These are phyloP conservation scores for Pheosia gnoma DNA, from an alignment of 2,888 invertebrate species.

Conservation along the genomic window DNA sequence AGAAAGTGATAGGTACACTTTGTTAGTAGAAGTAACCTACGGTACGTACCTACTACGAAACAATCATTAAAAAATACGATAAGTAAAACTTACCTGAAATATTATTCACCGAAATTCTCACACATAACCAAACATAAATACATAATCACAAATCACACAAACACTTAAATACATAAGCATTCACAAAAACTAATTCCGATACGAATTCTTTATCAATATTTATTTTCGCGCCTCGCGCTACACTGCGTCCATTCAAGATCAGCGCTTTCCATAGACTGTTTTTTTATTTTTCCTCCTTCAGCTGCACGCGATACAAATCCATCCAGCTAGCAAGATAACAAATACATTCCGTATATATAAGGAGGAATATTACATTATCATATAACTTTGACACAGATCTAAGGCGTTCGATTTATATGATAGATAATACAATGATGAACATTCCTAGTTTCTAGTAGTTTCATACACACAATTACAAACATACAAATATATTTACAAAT, in stretches of 20 bases:
- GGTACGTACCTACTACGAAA: background rate
- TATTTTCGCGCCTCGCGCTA: conserved; percentile 41
- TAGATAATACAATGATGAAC: too few species aligned
- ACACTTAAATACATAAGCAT: background rate
- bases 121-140: background rate
- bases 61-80: background rate
- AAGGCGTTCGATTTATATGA: too few species aligned
- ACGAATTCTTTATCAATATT: conserved; percentile 8
- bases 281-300: conserved; percentile 39
- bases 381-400: too few species aligned
- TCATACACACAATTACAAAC: too few species aligned
- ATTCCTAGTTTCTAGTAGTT: too few species aligned
- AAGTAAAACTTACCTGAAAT: background rate
- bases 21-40: too few species aligned
- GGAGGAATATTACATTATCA: background rate
- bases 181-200: conserved; percentile 1
- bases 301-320: background rate
- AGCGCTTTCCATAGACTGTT: conserved; percentile 51
- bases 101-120: background rate
- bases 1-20: background rate
- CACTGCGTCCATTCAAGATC: conserved; percentile 46
- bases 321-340: background rate
- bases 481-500: too few species aligned
- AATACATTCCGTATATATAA: background rate
- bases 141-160: background rate